Base-by-base conservation (phyloP, 1,140 invertebrate genomes). In the Drosophila willistoni region DNA sequence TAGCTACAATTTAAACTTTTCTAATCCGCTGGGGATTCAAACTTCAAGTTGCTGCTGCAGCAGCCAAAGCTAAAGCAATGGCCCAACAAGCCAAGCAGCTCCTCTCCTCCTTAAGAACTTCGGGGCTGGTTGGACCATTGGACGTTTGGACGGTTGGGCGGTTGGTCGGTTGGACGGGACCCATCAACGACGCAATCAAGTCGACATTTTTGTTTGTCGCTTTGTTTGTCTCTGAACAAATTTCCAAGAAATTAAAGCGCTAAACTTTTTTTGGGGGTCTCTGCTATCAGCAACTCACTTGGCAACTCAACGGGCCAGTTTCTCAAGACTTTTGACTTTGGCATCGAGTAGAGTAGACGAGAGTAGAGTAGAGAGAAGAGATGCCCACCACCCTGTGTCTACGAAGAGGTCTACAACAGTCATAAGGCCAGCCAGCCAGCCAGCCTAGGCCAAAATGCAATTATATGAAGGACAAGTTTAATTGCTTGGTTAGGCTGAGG, bases 1-100 rank as follows among this genome's bases (percentile, higher is more conserved):
- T 72, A 75, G 87, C 87, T 87, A 90, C 89, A 90, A 87, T 90
- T 90, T 90, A 90, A 90, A 90, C 79, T 90, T 90, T 90, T 77
- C 83, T 90, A 90, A 90, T 90, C 87, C 87, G 87, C 85, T 90
- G 86, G 81, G 85, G 83, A 85, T 85, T 83, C 67, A 89, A 89
- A 89, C 84, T 89, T 89, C 73, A 78, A 73, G 85, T 66, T 84
- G 82, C 51, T 57, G 47, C 44, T 60, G 73, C 73, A 81, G 82
- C 51, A 59, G 47, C 44, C 61, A 73, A 73, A 64, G 64, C 61
- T 42, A 61, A 68, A 68, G 39, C 44, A 51, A 51, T 51, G 44
- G 44, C 60, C 66, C 34, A 73, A 71, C 29, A 29, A 29, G 29
- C 29, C 29, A 29, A 29, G 29, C 29, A 29, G 39, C 55, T 41